Evolutionary conservation across 2,888 invertebrate genomes (phyloP), one percentile per base, ranked within the genome.

Genomic region (Drosophila stalkeri): DNA sequence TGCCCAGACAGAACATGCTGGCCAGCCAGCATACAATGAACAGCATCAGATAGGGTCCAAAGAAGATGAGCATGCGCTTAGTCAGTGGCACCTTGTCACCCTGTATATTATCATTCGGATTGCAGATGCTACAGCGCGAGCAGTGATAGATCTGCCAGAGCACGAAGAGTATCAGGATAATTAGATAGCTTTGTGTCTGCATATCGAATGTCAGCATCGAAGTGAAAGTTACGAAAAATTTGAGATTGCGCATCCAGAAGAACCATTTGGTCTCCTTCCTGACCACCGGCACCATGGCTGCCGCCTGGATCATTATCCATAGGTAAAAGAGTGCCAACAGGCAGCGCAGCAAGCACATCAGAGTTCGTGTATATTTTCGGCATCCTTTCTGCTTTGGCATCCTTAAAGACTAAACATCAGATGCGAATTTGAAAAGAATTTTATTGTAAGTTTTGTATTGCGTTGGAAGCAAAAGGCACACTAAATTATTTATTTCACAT

Each of bases 71-170:
- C 33, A 63, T 14, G 6, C 31, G 18, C 5, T 7, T 47, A 11
- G 62, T 37, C 0, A 46, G 12, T 0, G 39, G 18, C 12, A 57
- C 11, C 7, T 14, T 9, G 0, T 23, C 3, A 3, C 2, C 11
- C 1, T 3, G 31, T 11, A 33, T 4, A 1, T 44, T 14, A 0
- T 14, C 23, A 2, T 4, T 2, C 11, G 41, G 3, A 7, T 20
- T 11, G 12, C 35, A 47, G 9, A 78, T 54, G 11, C 12, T 41
- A 18, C 78, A 70, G 39, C 70, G 65, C 31, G 64, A 57, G 33
- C 27, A 57, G 1, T 35, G 9, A 49, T 14, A 57, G 2, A 78
- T 27, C 1, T 64, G 43, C 2, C 7, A 16, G 16, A 77, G 3
- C 35, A 70, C 9, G 47, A 52, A 1, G 0, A 47, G 0, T 0